Evolutionary conservation across 1,140 invertebrate genomes (phyloP), one percentile per base, ranked within the genome.

Genomic region (Drosophila prosaltans): DNA sequence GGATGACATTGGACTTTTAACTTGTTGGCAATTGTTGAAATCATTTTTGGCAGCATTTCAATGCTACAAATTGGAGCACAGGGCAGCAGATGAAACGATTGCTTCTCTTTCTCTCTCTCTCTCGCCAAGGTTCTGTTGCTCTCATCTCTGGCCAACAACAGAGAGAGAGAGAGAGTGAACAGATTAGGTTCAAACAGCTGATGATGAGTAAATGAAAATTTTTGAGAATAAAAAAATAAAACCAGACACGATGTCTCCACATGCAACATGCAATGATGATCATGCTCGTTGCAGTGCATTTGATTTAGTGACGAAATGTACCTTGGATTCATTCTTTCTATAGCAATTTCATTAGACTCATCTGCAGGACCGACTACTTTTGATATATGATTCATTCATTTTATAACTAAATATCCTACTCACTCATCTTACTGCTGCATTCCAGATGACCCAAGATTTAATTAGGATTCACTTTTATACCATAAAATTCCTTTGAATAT

Each of bases 1-100:
- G 24, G 61, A 70, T 81, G 84, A 73, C 84, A 89, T 89, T 89
- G 84, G 84, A 89, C 84, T 89, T 86, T 89, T 8, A 72, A 63
- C 63, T 70, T 60, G 51, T 58, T 72, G 67, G 62, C 57, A 80
- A 51, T 41, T 72, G 78, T 59, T 68, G 39, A 51, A 48, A 70
- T 69, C 58, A 62, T 67, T 76, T 82, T 78, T 85, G 82, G 82
- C 82, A 86, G 48, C 69, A 59, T 54, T 86, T 85, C 82, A 85
- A 85, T 85, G 82, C 45, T 55, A 69, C 57, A 26, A 70, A 36
- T 65, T 75, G 78, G 60, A 39, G 68, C 57, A 73, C 45, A 64
- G 77, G 64, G 65, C 66, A 16, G 39, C 57, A 40, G 21, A 26
- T 10, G n/a, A 21, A 10, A 7, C n/a, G 26, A 55, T 3, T 24